These are phyloP conservation scores for Castor canadensis DNA, from an alignment of 2,113 vertebrate species.

Conservation along the genomic window DNA sequence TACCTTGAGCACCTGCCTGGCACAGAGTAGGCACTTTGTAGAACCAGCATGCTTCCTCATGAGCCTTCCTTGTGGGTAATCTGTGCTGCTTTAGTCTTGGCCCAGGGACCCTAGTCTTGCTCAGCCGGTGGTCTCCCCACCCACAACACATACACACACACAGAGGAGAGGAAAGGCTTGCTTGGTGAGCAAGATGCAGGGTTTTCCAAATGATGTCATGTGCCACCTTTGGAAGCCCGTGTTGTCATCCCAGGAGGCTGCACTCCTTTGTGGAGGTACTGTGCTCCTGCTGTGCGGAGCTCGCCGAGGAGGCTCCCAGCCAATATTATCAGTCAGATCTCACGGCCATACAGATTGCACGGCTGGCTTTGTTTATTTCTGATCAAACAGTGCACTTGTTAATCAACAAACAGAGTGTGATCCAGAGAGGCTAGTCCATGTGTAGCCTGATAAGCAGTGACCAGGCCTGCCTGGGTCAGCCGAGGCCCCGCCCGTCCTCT, in stretches of 20 bases:
- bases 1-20: neutral
- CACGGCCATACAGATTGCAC: neutral
- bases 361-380: slow-evolving; percentile 61
- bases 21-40: neutral
- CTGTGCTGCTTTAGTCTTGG: neutral
- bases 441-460: neutral
- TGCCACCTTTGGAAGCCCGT: neutral
- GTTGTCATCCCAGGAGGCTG: neutral
- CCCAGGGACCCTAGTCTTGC: neutral
- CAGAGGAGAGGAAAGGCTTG: slow-evolving; percentile 25
- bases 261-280: neutral
- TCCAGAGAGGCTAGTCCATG: neutral
- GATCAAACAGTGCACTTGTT: neutral
- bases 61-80: no score
- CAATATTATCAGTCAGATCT: neutral
- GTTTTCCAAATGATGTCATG: slow-evolving; percentile 39
- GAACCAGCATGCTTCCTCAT: no score
- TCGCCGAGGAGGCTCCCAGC: neutral
- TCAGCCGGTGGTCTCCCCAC: neutral
- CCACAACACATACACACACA: no score
- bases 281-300: neutral
- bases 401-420: slow-evolving; percentile 41
- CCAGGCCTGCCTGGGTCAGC: neutral
- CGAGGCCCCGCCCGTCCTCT: neutral
- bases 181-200: slow-evolving; percentile 16